Evolutionary conservation across 2,113 vertebrate species (phyloP).

Genomic region (Rhynchomys soricoides): DNA sequence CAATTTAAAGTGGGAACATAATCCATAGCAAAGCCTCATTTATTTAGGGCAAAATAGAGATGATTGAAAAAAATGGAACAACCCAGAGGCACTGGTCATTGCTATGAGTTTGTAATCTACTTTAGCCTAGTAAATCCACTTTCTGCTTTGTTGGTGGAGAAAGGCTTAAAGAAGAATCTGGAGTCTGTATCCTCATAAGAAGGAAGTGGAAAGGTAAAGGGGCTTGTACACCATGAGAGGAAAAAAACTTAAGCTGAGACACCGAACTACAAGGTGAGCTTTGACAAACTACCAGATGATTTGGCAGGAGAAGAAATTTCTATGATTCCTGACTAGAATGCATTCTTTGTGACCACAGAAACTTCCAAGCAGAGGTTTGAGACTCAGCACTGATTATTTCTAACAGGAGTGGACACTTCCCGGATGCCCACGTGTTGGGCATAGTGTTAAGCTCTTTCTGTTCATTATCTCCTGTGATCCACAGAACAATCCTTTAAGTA

Average conservation of each 20-base stretch:
- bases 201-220: background rate
- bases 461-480: background rate
- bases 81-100: background rate
- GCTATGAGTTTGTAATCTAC: background rate
- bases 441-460: background rate
- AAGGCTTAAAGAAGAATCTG: constrained; percentile 38
- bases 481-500: background rate
- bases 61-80: background rate
- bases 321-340: background rate
- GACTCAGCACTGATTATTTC: background rate
- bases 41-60: background rate
- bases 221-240: background rate
- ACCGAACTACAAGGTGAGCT: background rate
- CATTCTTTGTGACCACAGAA: constrained; percentile 15
- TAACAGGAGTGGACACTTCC: background rate
- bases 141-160: background rate
- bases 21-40: background rate
- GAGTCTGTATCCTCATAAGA: background rate
- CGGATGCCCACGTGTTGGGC: background rate
- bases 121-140: background rate
- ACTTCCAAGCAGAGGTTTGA: constrained; percentile 20
- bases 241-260: background rate
- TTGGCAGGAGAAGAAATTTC: constrained; percentile 20
- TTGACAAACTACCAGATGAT: constrained; percentile 32
- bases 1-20: background rate